Percentiles rank a stretch among this genome's conserved stretches.
Conservation (phyloP, 2,888 invertebrate genomes). For the Steinernema scapterisci region DNA sequence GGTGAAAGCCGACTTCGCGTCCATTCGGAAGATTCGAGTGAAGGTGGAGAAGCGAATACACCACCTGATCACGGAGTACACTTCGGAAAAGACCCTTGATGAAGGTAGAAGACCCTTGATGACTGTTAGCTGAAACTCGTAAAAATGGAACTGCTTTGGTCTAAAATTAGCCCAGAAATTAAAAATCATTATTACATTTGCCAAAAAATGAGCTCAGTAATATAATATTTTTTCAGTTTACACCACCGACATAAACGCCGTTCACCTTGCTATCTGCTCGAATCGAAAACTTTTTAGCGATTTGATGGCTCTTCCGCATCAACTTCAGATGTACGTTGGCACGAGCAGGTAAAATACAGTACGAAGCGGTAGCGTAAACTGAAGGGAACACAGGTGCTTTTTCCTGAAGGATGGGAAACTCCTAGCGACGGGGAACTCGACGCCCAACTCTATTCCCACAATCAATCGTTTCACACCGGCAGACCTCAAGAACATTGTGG, state of each 20-base stretch:
- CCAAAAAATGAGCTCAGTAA: not conserved
- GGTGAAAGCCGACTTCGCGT: constrained; percentile 5
- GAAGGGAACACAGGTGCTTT: not conserved
- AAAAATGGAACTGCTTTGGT: not conserved
- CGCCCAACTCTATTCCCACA: not conserved
- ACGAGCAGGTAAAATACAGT: not conserved
- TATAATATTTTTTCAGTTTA: not conserved
- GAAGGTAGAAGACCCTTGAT: too few species aligned
- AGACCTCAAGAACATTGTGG: not conserved
- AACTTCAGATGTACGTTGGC: constrained; percentile 12
- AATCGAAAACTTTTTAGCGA: not conserved
- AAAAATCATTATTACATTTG: too few species aligned
- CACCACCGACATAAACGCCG: not conserved
- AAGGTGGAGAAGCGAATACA: constrained; percentile 11
- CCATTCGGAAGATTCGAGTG: constrained; percentile 1
- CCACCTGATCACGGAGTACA: not conserved
- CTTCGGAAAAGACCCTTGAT: too few species aligned
- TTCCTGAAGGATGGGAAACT: constrained; percentile 13
- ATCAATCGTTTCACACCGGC: not conserved
- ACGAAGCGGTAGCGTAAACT: not conserved
- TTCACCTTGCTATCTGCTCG: not conserved
- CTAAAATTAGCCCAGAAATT: too few species aligned
- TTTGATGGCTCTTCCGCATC: constrained; percentile 2
- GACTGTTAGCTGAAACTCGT: too few species aligned
- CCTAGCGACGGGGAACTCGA: constrained; percentile 5